Evolutionary conservation across 2,888 invertebrate species (phyloP).

Genomic region (Hirtodrosophila duncani): DNA sequence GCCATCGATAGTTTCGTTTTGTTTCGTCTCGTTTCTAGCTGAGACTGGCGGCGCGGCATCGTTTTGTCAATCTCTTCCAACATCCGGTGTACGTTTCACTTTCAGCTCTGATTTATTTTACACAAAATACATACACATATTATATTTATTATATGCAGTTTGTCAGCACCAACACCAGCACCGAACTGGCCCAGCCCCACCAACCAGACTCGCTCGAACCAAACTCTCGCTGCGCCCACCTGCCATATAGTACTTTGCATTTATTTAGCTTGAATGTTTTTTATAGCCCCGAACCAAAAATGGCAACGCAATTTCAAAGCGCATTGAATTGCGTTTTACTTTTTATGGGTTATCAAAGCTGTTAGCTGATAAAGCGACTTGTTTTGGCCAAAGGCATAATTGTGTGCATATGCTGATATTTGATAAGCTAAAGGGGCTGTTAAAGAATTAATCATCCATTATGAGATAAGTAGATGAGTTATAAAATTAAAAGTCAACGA

Average conservation of each 20-base stretch:
- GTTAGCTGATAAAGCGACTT: constrained; percentile 39
- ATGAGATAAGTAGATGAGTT: constrained; percentile 10
- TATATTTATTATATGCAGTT: constrained; percentile 69
- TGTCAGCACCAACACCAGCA: constrained; percentile 45
- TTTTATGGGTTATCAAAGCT: constrained; percentile 54
- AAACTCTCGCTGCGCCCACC: constrained; percentile 56
- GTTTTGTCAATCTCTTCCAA: constrained; percentile 65
- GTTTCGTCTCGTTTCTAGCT: too few species aligned
- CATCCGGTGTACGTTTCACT: constrained; percentile 71
- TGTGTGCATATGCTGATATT: constrained; percentile 36
- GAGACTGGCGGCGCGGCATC: constrained; percentile 34
- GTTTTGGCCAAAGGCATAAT: constrained; percentile 46
- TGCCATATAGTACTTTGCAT: constrained; percentile 40
- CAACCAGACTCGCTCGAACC: constrained; percentile 13
- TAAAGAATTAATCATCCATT: constrained; percentile 32
- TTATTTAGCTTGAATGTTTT: constrained; percentile 24
- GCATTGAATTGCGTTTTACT: constrained; percentile 55
- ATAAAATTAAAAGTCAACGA: too few species aligned
- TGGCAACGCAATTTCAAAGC: constrained; percentile 63
- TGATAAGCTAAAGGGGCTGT: constrained; percentile 25
- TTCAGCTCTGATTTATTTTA: constrained; percentile 65
- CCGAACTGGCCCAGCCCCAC: constrained; percentile 6
- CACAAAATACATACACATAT: constrained; percentile 48
- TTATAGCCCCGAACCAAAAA: constrained; percentile 37
- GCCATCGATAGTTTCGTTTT: constrained; percentile 53